phyloP scores from a whole-genome alignment of 2,888 invertebrate species.

The Noctua fimbriata region DNA sequence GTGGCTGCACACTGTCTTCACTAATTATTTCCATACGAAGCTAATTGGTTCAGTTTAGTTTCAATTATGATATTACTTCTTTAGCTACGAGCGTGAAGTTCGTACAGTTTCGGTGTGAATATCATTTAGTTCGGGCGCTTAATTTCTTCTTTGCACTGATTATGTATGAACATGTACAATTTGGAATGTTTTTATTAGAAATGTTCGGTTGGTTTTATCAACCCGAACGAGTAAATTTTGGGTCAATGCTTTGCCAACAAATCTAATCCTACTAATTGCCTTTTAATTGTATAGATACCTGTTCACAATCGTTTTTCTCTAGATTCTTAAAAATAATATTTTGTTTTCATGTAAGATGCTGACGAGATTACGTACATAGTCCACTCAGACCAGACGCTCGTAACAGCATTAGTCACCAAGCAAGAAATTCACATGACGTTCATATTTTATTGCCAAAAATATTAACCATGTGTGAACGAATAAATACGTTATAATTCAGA shows the following conservation, averaged over 20 bases:
- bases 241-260: not conserved
- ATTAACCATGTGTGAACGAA: not conserved
- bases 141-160: constrained; percentile 33
- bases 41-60: constrained; percentile 68
- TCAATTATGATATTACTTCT: constrained; percentile 68
- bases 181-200: constrained; percentile 3
- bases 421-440: not conserved
- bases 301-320: not conserved
- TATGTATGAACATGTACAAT: constrained; percentile 21
- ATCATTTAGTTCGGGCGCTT: constrained; percentile 37
- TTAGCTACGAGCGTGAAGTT: constrained; percentile 39
- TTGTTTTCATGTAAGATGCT: not conserved
- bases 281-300: not conserved
- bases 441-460: not conserved
- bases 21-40: constrained; percentile 66
- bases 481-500: not conserved
- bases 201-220: not conserved
- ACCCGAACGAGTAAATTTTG: not conserved
- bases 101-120: constrained; percentile 27
- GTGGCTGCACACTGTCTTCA: constrained; percentile 42
- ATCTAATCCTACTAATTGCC: not conserved
- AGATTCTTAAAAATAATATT: too few species aligned
- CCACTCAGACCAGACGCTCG: not conserved
- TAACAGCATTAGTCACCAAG: not conserved
- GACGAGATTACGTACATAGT: not conserved